Conservation (phyloP, 2,888 invertebrate species). For the Geotrupes spiniger region DNA sequence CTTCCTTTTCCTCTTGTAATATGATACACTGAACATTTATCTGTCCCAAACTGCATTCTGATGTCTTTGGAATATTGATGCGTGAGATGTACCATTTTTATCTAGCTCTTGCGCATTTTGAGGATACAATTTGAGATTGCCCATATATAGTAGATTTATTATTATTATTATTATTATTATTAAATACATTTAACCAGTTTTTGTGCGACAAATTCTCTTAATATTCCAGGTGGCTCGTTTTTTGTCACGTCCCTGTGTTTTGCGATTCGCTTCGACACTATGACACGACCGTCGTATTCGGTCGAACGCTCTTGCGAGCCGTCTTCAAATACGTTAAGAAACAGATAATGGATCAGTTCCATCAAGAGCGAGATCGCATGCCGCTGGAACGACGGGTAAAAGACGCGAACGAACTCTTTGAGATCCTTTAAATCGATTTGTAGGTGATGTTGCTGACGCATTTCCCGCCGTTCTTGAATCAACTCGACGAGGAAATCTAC, state of each 20-base stretch:
- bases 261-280: constrained; percentile 90
- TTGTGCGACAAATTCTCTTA: constrained; percentile 1
- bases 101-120: no score
- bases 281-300: constrained; percentile 89
- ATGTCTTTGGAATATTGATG: no score
- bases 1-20: no score
- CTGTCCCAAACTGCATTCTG: no score
- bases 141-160: background rate
- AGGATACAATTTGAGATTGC: no score
- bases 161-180: no score
- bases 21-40: no score
- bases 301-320: constrained; percentile 78
- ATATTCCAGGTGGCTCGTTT: constrained; percentile 78
- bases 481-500: constrained; percentile 86
- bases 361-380: constrained; percentile 85
- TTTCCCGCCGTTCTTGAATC: constrained; percentile 87
- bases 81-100: no score
- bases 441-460: constrained; percentile 76
- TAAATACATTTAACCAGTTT: background rate
- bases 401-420: constrained; percentile 1
- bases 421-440: background rate
- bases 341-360: constrained; percentile 88
- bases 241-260: constrained; percentile 93
- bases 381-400: constrained; percentile 75
- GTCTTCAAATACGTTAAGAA: constrained; percentile 76